Base-by-base conservation (phyloP, 2,113 vertebrate species). In the Laticauda colubrina region DNA sequence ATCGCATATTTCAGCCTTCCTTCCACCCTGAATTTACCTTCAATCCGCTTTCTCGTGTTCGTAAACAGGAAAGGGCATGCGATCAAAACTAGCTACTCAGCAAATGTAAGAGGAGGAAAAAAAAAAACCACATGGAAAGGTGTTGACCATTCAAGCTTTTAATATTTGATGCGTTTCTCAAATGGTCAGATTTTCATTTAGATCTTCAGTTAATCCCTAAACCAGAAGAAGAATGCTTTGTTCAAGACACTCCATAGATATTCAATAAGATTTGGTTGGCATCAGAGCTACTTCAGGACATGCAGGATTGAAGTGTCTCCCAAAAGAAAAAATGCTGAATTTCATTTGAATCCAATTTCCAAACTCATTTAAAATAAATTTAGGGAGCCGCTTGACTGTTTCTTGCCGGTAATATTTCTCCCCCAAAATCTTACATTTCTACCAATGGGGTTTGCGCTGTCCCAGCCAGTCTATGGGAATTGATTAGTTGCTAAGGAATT, bases 61-160 rank as follows among this genome's bases (percentile, higher is more conserved):
- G 11, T 91, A 87, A 91, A 91, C 91, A 91, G 85, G 91, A 91
- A 91, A 81, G 29, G 43, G 6, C 26, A 23, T 6, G 85, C 1
- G 9, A 61, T 7, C 2, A 39, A 91, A 87, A 91, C 85, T 11
- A 15, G 4, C 15, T 3, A 51, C 23, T 61, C 91, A 87, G 85
- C 39, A 87, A 20, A 11, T 3, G 5, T 10, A 61, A 8, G 26
- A 7, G 14, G 29, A 5, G 11, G 26, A 0, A 4, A 26, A 26
- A 4, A 4, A 4, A 26, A 48, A 87, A 29, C 81, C 24, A 87
- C 24, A n/a, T 14, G 3, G 8, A 20, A 59, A 64, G 26, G 1
- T 21, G 29, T 23, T 61, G 75, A n/a, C 18, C 56, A 51, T 9
- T 24, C 1, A 18, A 3, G 15, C 7, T 10, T 91, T 87, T 51